phyloP scores from a whole-genome alignment of 2,797 vertebrate genomes.

The Erethizon dorsatum region DNA sequence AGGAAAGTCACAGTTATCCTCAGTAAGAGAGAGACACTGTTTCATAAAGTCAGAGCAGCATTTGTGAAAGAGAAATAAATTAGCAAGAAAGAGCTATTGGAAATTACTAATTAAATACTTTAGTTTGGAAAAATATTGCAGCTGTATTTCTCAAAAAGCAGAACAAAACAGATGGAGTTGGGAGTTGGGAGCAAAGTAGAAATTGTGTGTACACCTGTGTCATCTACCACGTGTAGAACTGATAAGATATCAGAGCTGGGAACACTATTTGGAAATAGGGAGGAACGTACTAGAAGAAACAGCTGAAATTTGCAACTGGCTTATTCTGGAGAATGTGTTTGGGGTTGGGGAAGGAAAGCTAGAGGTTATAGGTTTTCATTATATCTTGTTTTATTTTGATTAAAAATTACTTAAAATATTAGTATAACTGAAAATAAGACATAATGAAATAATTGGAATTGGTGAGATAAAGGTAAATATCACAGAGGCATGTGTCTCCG shows the following conservation, averaged over 20 bases:
- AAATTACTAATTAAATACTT: background rate
- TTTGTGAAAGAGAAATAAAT: background rate
- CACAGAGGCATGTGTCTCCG: background rate
- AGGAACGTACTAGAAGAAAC: background rate
- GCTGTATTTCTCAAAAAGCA: background rate
- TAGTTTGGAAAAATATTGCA: background rate
- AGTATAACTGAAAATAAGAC: background rate
- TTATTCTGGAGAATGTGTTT: background rate
- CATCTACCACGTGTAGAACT: background rate
- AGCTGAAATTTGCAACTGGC: background rate
- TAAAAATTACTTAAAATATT: slow-evolving; percentile 7
- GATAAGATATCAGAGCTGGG: background rate
- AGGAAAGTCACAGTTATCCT: background rate
- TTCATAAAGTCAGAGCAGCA: slow-evolving; percentile 8
- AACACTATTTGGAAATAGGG: background rate
- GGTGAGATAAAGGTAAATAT: background rate
- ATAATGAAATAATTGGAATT: background rate
- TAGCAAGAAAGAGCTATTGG: background rate
- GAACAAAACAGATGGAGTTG: background rate
- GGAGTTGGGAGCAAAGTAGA: background rate
- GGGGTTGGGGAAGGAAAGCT: background rate
- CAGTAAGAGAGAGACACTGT: background rate
- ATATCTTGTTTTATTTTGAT: slow-evolving; percentile 16
- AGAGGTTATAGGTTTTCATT: background rate
- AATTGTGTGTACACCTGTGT: background rate